A percentile compares a stretch with the other conserved stretches of the same genome.
These are phyloP conservation scores for Acrocyrtus sp. DNA, from an alignment of 2,888 invertebrate genomes.

Conservation along the genomic window DNA sequence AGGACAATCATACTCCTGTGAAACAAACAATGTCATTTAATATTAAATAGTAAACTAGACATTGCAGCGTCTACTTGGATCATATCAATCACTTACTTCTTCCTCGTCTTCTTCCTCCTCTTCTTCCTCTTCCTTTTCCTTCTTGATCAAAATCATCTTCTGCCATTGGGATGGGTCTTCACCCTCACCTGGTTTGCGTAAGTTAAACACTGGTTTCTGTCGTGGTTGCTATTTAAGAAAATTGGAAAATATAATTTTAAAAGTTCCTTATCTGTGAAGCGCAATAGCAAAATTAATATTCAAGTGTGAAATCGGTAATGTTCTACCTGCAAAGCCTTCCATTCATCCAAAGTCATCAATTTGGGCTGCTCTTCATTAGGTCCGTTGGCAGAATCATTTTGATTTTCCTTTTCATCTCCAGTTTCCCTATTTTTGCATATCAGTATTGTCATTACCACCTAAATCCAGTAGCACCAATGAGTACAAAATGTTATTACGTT, in stretches of 20 bases:
- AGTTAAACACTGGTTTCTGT: slow-evolving; percentile 86
- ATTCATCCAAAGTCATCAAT: slow-evolving; percentile 88
- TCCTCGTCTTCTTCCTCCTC: slow-evolving; percentile 74
- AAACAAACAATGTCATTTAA: not conserved
- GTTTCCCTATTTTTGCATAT: slow-evolving; percentile 60
- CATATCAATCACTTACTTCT: slow-evolving; percentile 69
- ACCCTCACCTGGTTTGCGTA: slow-evolving; percentile 94
- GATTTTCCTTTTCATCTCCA: slow-evolving; percentile 61
- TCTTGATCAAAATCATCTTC: slow-evolving; percentile 83
- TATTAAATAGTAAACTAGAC: slow-evolving; percentile 3
- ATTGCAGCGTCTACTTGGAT: not conserved
- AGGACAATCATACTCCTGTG: slow-evolving; percentile 73
- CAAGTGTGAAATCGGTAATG: not conserved
- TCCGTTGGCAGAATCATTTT: slow-evolving; percentile 65
- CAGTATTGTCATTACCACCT: not conserved
- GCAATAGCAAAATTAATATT: no score
- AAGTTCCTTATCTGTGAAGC: not conserved
- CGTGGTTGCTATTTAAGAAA: slow-evolving; percentile 70
- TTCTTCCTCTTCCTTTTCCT: slow-evolving; percentile 72
- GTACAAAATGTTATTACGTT: no score
- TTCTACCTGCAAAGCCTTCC: slow-evolving; percentile 81
- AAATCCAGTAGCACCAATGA: slow-evolving; percentile 16
- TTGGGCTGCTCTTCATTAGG: slow-evolving; percentile 74
- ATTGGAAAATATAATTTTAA: slow-evolving; percentile 1
- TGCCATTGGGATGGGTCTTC: slow-evolving; percentile 93